Evolutionary conservation across 2,797 vertebrate species (phyloP).

Genomic region (Epinephelus coioides): DNA sequence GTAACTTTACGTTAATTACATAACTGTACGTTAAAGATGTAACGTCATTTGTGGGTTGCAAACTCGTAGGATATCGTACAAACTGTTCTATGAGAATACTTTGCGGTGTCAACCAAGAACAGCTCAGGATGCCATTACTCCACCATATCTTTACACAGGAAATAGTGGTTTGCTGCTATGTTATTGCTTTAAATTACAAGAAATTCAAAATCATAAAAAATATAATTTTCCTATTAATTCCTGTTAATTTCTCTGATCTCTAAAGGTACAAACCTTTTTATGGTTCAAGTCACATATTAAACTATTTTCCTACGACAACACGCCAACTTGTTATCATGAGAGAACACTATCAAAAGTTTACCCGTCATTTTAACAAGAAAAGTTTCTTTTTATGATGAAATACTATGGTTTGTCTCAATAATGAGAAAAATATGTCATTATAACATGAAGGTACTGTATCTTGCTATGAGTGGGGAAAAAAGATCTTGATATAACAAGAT

Average conservation of each 20-base stretch:
- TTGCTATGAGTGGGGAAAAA: constrained; percentile 18
- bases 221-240: background rate
- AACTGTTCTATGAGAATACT: too few species aligned
- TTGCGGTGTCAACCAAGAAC: too few species aligned
- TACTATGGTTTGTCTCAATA: constrained; percentile 16
- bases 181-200: too few species aligned
- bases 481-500: constrained; percentile 2
- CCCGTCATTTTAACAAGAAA: constrained; percentile 25
- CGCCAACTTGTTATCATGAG: background rate
- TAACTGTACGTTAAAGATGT: too few species aligned
- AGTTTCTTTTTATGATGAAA: constrained; percentile 46
- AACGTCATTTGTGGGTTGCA: too few species aligned
- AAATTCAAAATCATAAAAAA: background rate
- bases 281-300: background rate
- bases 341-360: constrained; percentile 15
- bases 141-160: too few species aligned
- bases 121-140: too few species aligned
- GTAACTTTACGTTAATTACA: too few species aligned
- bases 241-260: background rate
- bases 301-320: background rate
- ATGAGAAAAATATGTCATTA: constrained; percentile 48
- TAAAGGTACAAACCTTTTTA: background rate
- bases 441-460: constrained; percentile 38
- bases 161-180: too few species aligned
- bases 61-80: too few species aligned